Base-by-base conservation (phyloP, 2,797 vertebrate genomes). In the Acipenser transmontanus region DNA sequence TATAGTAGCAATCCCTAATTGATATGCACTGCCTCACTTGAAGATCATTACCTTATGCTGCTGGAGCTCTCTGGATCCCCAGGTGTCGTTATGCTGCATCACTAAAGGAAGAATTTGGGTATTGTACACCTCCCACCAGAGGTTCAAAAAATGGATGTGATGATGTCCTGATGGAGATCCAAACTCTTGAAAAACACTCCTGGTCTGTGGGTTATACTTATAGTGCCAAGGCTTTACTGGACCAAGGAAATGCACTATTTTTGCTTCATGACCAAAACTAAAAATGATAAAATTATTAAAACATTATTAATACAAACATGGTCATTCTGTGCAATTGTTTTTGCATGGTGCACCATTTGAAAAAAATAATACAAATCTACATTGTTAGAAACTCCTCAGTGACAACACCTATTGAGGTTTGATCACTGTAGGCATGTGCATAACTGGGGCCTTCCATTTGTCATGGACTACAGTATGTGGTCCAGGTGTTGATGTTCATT, bases 241-340 rank as follows among this genome's bases (percentile, higher is more conserved):
- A 61, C 95, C 94, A 50, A 90, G 50, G 71, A 98, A 98, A 73
- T 92, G 89, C 75, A 93, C 80, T 1, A 98, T 87, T 81, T 93
- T 94, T 59, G 85, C 85, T 52, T 84, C 69, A 67, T 86, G 83
- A 14, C 89, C 91, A 67, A 91, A 93, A 75, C 91, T 97, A 77
- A 0, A 60, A 34, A 63, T 49, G 50, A 76, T 20, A 75, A n/a
- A n/a, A n/a, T n/a, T n/a, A n/a, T n/a, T n/a, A 34, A 34, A 34
- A 34, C 34, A 34, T 34, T 34, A 34, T 34, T 34, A 34, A 34
- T 34, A 34, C 34, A 34, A 34, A 34, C 2, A 34, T 34, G 34
- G 34, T 34, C 34, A 34, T 34, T 34, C 34, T 34, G 34, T 34
- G 34, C 4, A 34, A 34, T 34, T 34, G 34, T 34, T 34, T 34